Base-by-base conservation (phyloP, 2,888 invertebrate species). In the Halictus ligatus region DNA sequence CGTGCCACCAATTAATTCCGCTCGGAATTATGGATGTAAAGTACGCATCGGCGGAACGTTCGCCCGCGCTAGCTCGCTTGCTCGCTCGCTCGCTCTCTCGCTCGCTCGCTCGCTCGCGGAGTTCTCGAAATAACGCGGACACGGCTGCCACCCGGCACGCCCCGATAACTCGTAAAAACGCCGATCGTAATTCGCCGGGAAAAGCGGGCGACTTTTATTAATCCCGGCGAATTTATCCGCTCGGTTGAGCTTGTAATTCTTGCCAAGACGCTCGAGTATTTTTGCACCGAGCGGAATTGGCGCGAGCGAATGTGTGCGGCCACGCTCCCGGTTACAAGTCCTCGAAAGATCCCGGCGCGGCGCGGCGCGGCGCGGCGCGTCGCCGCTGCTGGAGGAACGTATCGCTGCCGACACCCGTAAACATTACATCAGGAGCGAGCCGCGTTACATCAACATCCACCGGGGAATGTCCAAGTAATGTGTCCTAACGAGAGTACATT, bases 11-110 rank as follows among this genome's bases (percentile, higher is more conserved):
- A 85, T 90, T 90, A 85, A 84, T 89, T 81, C 88, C 88, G 48
- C 48, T 43, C 84, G 75, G 79, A 85, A 90, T 90, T 86, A 89
- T 86, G 86, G 84, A 86, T 81, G 88, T 88, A 89, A 88, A 89
- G 84, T 77, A 40, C 85, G 75, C 29, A 74, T 73, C 83, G 76
- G 74, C 89, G 77, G 71, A 78, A 78, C 80, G 67, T 18, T 67
- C 35, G 67, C 21, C 18, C 29, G 67, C 35, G 35, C 67, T 29
- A 6, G 64, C 15, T 6, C 58, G 25, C 25, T 25, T 13, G 60
- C 25, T 29, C 58, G 60, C 25, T 64, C 60, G 25, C 60, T n/a
- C n/a, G n/a, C n/a, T n/a, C n/a, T n/a, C n/a, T n/a, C n/a, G 64
- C 15, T 6, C 58, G 25, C 25, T 25, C 25, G 60, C 25, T 29